These are phyloP conservation scores for Timema podura DNA, from an alignment of 2,888 invertebrate species.

Conservation along the genomic window DNA sequence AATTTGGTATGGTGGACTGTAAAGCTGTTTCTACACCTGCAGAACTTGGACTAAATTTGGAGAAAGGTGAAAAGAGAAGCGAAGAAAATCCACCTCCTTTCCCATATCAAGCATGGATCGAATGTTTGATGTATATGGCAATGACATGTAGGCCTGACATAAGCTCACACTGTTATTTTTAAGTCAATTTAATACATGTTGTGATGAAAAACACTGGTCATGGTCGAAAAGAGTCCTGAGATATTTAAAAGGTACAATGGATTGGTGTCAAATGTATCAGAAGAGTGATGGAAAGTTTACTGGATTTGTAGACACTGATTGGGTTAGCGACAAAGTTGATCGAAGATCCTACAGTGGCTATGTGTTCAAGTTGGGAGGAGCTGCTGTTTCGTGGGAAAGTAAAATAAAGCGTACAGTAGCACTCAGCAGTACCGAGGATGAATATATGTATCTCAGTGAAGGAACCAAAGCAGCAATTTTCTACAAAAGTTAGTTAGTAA, in stretches of 20 bases:
- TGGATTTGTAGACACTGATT: neutral
- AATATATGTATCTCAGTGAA: neutral
- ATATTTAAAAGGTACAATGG: neutral
- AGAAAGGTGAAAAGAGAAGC: neutral
- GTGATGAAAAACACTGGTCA: constrained; percentile 2
- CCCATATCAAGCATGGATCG: neutral
- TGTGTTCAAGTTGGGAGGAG: constrained; percentile 9
- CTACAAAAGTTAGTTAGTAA: neutral
- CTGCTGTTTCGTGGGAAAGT: neutral
- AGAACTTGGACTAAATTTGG: neutral
- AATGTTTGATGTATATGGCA: constrained; percentile 1
- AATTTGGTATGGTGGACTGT: constrained; percentile 6
- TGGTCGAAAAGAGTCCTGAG: neutral
- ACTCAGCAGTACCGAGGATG: neutral
- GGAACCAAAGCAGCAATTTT: neutral
- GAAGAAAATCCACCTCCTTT: neutral
- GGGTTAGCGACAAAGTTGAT: neutral
- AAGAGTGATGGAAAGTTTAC: neutral
- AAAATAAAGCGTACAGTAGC: constrained; percentile 1
- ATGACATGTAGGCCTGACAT: neutral
- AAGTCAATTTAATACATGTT: neutral
- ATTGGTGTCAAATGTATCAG: neutral
- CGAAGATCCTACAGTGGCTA: neutral
- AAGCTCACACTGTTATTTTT: neutral
- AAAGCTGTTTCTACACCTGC: neutral